Conservation (phyloP, 2,113 vertebrate genomes). For the Coptodon bakossiorum region DNA sequence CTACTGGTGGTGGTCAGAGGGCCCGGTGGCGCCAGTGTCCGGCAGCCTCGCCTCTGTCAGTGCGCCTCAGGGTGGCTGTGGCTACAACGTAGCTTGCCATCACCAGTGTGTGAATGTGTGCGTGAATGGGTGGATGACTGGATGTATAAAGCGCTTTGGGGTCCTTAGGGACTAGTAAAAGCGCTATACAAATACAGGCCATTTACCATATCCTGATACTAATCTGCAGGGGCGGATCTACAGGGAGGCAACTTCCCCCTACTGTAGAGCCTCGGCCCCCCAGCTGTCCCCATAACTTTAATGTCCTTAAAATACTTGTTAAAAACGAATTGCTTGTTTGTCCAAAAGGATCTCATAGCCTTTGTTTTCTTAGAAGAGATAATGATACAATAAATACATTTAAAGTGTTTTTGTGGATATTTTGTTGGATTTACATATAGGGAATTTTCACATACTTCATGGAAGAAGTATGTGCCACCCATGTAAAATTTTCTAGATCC, state of each 20-base stretch:
- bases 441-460: accelerated
- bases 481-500: background rate
- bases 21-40: too few relatives aligned
- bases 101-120: too few relatives aligned
- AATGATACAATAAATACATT: background rate
- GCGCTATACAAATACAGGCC: too few relatives aligned
- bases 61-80: too few relatives aligned
- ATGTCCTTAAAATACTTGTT: background rate
- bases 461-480: background rate
- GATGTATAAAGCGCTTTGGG: too few relatives aligned
- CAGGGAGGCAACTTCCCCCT: background rate
- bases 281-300: background rate
- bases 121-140: too few relatives aligned
- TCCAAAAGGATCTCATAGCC: background rate
- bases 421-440: background rate
- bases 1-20: too few relatives aligned
- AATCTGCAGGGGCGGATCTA: background rate
- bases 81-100: too few relatives aligned
- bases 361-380: background rate
- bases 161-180: too few relatives aligned
- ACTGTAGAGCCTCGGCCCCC: background rate
- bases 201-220: background rate
- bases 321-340: background rate
- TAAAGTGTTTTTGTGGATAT: background rate
- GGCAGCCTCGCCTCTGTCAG: too few relatives aligned